Percentiles rank a stretch among this genome's conserved stretches.
phyloP scores from a whole-genome alignment of 2,888 invertebrate species.

The Gryllus longicercus region DNA sequence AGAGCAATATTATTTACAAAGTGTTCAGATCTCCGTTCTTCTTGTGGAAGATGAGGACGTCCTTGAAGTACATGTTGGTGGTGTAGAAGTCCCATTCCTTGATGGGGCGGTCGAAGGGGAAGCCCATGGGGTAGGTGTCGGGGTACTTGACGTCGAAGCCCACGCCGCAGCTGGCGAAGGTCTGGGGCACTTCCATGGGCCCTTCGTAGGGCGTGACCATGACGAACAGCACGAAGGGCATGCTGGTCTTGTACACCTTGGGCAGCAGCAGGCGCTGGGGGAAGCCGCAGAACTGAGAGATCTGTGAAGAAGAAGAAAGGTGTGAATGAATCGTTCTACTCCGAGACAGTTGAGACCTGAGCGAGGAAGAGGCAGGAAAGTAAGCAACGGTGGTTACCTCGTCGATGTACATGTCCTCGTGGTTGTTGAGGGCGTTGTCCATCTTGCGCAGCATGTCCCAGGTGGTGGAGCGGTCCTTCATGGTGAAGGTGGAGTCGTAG shows the following conservation, averaged over 20 bases:
- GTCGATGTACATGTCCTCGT: slow-evolving; percentile 51
- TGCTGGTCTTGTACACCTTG: slow-evolving; percentile 63
- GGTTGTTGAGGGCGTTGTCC: slow-evolving; percentile 55
- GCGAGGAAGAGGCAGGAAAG: too few relatives aligned
- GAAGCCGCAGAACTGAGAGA: slow-evolving; percentile 57
- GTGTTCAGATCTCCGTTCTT: slow-evolving; percentile 34
- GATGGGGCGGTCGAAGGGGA: slow-evolving; percentile 58
- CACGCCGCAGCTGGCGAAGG: slow-evolving; percentile 52
- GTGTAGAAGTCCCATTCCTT: slow-evolving; percentile 45
- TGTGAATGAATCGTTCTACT: neutral
- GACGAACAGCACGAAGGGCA: slow-evolving; percentile 62
- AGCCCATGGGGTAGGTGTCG: slow-evolving; percentile 55
- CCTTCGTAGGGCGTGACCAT: slow-evolving; percentile 49
- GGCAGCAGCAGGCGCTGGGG: slow-evolving; percentile 69
- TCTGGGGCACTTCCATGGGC: slow-evolving; percentile 21
- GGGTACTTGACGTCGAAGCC: slow-evolving; percentile 45
- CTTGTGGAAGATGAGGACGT: slow-evolving; percentile 60
- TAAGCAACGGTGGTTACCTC: neutral
- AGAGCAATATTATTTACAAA: neutral
- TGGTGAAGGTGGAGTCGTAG: slow-evolving; percentile 60
- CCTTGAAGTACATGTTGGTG: slow-evolving; percentile 60
- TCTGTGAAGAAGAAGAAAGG: slow-evolving; percentile 39
- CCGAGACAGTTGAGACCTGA: neutral
- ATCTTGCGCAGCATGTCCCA: slow-evolving; percentile 62
- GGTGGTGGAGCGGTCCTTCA: slow-evolving; percentile 62